Base-by-base conservation (phyloP, 2,888 invertebrate genomes). In the Bedellia somnulentella region DNA sequence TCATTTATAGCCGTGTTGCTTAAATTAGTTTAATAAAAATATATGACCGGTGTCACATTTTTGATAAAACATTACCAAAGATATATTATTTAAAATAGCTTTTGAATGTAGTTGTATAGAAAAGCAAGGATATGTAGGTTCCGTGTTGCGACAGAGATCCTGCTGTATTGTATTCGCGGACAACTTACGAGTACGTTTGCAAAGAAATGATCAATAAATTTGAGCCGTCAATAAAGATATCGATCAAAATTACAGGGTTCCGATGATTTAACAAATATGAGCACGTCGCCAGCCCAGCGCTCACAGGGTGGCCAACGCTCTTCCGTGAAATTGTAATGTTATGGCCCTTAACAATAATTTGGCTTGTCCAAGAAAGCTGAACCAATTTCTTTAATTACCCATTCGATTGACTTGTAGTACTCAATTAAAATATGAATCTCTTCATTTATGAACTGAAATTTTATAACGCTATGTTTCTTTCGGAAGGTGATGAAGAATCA, bases 211-310 rank as follows among this genome's bases (percentile, higher is more conserved):
- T 64, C 70, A 68, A 73, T 73, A 75, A 75, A 71, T 71, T 67
- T 63, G 57, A 55, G 52, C 62, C 53, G 57, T 62, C 68, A 66
- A 66, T 73, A 70, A 75, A 73, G 75, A 75, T 75, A 73, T 71
- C 64, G 71, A 75, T 75, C 75, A 73, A 75, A 75, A 75, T 75
- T 75, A 73, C 57, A 71, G 73, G 71, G 68, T 62, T 59, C 57
- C 50, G 68, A 67, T 71, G 71, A 64, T 73, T 71, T 73, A 70
- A 71, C 71, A 73, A 73, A 70, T 70, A 71, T 57, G 64, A 61
- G 49, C 46, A 49, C 61, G 57, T 63, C 61, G 61, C 57, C 57
- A 46, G 57, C 51, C 54, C 48, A 46, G 51, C 44, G 46, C 66
- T 38, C 40, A 39, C 66, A 57, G 62, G 71, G 73, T 67, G 71